Evolutionary conservation across 2,797 vertebrate species (phyloP).

Genomic region (Crax fasciolata): DNA sequence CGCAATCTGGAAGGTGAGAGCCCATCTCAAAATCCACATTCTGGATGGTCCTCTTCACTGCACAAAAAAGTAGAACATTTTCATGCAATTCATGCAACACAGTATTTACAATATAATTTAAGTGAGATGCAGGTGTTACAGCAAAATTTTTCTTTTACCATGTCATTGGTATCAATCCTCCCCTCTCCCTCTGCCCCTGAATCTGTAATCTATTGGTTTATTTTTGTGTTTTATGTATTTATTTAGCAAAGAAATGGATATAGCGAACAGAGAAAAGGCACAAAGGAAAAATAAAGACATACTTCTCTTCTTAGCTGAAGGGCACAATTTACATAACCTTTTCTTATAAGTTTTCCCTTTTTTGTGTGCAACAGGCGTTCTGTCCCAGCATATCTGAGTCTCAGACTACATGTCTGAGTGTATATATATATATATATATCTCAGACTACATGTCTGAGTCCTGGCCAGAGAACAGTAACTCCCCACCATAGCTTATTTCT

Average conservation of each 20-base stretch:
- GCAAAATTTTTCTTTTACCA: not conserved
- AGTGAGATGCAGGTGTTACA: not conserved
- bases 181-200: not conserved
- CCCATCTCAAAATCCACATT: not conserved
- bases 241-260: not conserved
- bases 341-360: not conserved
- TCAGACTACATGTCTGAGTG: too few species aligned
- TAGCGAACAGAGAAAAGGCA: not conserved
- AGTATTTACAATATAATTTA: not conserved
- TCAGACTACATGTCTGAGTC: not conserved
- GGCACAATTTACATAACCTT: not conserved
- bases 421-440: too few species aligned
- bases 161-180: not conserved
- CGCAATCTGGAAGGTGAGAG: not conserved
- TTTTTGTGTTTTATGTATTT: not conserved
- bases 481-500: not conserved
- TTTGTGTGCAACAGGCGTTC: not conserved
- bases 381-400: not conserved
- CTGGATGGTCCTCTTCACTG: not conserved
- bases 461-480: not conserved
- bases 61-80: not conserved
- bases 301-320: not conserved
- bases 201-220: not conserved
- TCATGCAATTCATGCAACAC: not conserved
- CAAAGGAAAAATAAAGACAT: not conserved